Evolutionary conservation across 2,113 vertebrate genomes (phyloP).

Genomic region (Pteropus alecto): DNA sequence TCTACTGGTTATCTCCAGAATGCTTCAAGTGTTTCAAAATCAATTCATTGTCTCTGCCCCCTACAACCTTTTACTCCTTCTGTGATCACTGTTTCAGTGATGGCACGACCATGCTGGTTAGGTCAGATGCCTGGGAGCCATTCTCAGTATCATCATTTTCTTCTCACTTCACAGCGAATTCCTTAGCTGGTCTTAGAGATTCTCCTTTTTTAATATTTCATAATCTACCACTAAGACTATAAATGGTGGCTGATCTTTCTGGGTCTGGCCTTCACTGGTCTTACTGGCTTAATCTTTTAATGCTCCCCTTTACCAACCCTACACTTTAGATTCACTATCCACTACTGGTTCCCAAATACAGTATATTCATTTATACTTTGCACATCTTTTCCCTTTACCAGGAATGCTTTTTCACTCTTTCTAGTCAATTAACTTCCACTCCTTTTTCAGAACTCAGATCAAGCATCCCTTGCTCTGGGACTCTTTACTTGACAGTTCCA

Average conservation of each 20-base stretch:
- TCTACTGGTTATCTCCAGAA: background rate
- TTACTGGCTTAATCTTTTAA: background rate
- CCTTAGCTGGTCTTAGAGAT: background rate
- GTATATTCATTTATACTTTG: background rate
- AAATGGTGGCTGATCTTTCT: background rate
- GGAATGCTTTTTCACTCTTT: background rate
- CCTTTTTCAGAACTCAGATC: background rate
- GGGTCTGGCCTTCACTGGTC: background rate
- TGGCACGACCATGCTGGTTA: background rate
- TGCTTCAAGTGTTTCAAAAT: background rate
- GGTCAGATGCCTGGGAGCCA: background rate
- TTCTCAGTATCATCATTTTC: background rate
- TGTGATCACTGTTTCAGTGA: background rate
- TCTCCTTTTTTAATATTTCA: background rate
- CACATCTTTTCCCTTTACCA: background rate
- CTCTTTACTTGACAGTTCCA: background rate
- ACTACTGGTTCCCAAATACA: background rate
- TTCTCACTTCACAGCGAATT: background rate
- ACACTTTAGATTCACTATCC: rapidly evolving
- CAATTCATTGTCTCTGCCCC: background rate
- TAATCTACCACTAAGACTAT: background rate
- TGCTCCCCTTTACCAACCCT: background rate
- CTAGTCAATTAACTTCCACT: background rate
- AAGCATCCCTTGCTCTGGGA: background rate
- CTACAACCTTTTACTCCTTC: background rate